phyloP scores from a whole-genome alignment of 2,888 invertebrate species.

The Drosophila ustulata region DNA sequence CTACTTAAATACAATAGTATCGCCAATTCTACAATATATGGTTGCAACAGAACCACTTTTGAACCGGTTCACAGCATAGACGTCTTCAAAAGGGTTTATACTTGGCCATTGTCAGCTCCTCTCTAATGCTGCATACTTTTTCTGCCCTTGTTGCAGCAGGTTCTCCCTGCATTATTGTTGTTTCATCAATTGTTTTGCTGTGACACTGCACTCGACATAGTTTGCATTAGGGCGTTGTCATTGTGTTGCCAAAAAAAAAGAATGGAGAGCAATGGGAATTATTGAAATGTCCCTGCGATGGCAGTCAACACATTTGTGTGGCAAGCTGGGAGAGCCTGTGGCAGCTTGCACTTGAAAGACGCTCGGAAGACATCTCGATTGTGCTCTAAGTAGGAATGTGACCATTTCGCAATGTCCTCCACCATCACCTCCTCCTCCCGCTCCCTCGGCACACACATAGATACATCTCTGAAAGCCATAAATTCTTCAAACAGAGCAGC shows the following conservation, averaged over 20 bases:
- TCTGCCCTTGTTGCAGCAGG: constrained; percentile 23
- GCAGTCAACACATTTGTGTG: constrained; percentile 62
- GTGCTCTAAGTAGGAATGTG: constrained; percentile 25
- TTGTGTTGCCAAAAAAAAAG: constrained; percentile 44
- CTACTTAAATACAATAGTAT: too few species aligned
- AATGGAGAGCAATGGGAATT: constrained; percentile 11
- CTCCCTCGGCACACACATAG: constrained; percentile 52
- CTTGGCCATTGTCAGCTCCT: constrained; percentile 23
- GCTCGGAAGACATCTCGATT: constrained; percentile 26
- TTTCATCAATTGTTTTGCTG: constrained; percentile 39
- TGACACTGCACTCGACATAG: constrained; percentile 71
- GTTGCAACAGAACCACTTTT: not conserved
- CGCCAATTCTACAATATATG: too few species aligned
- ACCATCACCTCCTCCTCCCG: not conserved
- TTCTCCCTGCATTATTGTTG: constrained; percentile 36
- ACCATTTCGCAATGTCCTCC: not conserved
- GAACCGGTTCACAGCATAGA: not conserved
- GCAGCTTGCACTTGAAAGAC: constrained; percentile 54
- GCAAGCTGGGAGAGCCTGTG: constrained; percentile 9
- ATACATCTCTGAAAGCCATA: constrained; percentile 81
- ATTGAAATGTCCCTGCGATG: constrained; percentile 47
- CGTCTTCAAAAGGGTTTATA: not conserved
- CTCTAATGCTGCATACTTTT: constrained; percentile 31
- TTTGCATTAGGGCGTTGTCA: constrained; percentile 41
- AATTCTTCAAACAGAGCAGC: constrained; percentile 78